phyloP scores from a whole-genome alignment of 2,888 invertebrate species.

The Oegoconia quadripuncta region DNA sequence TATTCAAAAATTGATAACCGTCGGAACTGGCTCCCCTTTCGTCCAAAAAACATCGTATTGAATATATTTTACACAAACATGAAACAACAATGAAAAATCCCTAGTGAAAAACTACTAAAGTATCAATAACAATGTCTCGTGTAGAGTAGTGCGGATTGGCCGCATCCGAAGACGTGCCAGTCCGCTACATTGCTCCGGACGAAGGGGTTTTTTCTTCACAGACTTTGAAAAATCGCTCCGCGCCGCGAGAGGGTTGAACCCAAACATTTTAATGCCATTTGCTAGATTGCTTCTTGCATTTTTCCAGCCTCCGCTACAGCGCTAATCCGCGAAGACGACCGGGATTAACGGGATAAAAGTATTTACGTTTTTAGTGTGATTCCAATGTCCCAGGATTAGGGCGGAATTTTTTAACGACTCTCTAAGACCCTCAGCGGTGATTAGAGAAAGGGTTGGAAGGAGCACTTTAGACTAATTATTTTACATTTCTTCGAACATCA shows the following conservation, averaged over 20 bases:
- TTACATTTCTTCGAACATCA: slow-evolving; percentile 60
- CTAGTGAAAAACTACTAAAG: slow-evolving; percentile 28
- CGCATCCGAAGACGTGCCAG: slow-evolving; percentile 73
- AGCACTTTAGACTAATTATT: slow-evolving; percentile 72
- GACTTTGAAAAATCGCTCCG: slow-evolving; percentile 76
- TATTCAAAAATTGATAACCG: no score
- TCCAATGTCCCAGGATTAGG: slow-evolving; percentile 65
- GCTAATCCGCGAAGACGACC: slow-evolving; percentile 75
- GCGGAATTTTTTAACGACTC: slow-evolving; percentile 66
- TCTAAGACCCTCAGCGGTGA: slow-evolving; percentile 53
- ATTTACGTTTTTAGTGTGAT: slow-evolving; percentile 74
- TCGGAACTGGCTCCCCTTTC: no score
- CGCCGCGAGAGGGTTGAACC: slow-evolving; percentile 69
- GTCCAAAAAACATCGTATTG: neutral
- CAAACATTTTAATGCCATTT: slow-evolving; percentile 80
- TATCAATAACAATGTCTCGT: slow-evolving; percentile 44
- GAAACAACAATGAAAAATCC: slow-evolving; percentile 4
- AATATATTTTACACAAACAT: neutral
- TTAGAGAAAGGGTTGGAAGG: slow-evolving; percentile 64
- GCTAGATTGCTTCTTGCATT: slow-evolving; percentile 78
- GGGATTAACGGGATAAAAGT: slow-evolving; percentile 72
- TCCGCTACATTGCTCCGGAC: slow-evolving; percentile 71
- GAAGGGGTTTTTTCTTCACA: slow-evolving; percentile 66
- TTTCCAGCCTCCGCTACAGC: slow-evolving; percentile 62
- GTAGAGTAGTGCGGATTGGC: slow-evolving; percentile 42